Evolutionary conservation across 1,140 invertebrate genomes (phyloP), one percentile per base, ranked within the genome.

Genomic region (Brachionus paranguensis): DNA sequence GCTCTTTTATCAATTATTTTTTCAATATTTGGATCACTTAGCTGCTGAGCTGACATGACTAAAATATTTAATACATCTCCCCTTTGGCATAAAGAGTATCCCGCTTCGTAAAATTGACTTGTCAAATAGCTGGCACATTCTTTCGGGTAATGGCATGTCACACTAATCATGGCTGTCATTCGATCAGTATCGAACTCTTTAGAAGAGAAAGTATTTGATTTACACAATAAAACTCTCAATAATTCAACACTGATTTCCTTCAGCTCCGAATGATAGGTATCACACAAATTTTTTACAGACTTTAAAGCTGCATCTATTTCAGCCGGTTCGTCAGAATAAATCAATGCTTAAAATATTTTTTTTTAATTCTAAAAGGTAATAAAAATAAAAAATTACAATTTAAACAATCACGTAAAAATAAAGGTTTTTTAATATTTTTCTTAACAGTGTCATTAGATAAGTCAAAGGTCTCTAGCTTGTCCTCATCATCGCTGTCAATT

Each of bases 361-460:
- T n/a, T 53, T 2, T 6, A 60, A 8, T 60, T 60, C 5, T 6
- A n/a, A 17, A 72, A 72, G 43, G 43, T 6, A 47, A 43, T 10
- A 43, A 17, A 17, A 17, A 11, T 17, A 17, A 20, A 41, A 43
- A 72, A 20, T 20, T 72, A 72, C 68, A 72, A 50, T 76, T 50
- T 47, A 76, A 50, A 14, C 72, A 76, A 76, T 76, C 72, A 27
- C 72, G 43, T 76, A 76, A 37, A 76, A n/a, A 76, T 27, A 76
- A 24, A 14, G 72, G 72, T 11, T 76, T 76, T 76, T 76, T 76
- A 27, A 29, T 4, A 47, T 50, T 76, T 50, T 29, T 1, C 6
- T 50, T 76, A 10, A 27, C 27, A 6, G 72, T 76, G 27, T 76
- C 72, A 76, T 76, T 76, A 14, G 72, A 50, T 29, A 76, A 47